Base-by-base conservation (phyloP, 1,140 invertebrate genomes). In the Prorops nasuta region DNA sequence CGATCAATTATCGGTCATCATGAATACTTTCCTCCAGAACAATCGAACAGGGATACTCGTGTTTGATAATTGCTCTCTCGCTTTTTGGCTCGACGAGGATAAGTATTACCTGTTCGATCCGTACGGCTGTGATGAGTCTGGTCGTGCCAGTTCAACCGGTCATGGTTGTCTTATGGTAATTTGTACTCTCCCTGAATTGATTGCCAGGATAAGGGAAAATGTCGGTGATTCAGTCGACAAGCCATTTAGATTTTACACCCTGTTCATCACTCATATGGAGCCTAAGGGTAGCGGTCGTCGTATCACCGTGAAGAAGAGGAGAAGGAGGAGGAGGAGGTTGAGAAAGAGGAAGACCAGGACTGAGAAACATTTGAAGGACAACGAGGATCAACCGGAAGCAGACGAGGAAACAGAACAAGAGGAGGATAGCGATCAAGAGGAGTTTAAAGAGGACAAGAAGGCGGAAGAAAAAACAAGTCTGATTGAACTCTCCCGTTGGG, bases 81-180 rank as follows among this genome's bases (percentile, higher is more conserved):
- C 71, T 0, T 67, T 76, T 43, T 78, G 74, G 74, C 44, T 17
- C 0, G 16, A 56, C 0, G 46, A 66, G 6, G 51, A 53, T 3
- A 41, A 32, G 12, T 72, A 53, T 32, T 75, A 72, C 16, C 17
- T 76, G 0, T 78, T 76, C 36, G 71, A 77, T 56, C 60, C 73
- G 12, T 76, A 77, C 32, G n/a, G 54, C 4, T 78, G 74, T 22
- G 69, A 78, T 24, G 44, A 68, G 10, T 45, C 50, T 3, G 76
- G 73, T 0, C 34, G 24, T 7, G 46, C 48, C 0, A 50, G 3
- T 8, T 40, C 55, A 0, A 34, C 39, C 2, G 74, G 73, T 2
- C 39, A 15, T 0, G 64, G 58, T 12, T 70, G 70, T 16, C 42
- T 78, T 0, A 63, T 76, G 38, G 21, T 56, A 22, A 69, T 73